Evolutionary conservation across 2,888 invertebrate genomes (phyloP).

Genomic region (Pristionchus maxplancki): DNA sequence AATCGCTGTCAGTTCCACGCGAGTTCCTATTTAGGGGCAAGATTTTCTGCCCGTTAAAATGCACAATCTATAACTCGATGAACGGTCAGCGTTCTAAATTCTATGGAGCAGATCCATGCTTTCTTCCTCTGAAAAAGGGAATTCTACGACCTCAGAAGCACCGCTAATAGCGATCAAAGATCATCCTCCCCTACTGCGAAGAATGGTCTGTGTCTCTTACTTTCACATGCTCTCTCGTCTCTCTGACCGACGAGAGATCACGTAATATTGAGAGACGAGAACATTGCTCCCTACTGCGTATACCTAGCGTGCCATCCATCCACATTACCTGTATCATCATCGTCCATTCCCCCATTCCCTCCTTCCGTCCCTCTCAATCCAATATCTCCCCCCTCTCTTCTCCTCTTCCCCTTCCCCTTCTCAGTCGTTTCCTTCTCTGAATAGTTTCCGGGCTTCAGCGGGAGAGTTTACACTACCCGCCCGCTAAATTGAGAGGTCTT

Average conservation of each 20-base stretch:
- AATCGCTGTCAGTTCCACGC: not conserved
- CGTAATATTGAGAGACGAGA: too few species aligned
- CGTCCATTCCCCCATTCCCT: not conserved
- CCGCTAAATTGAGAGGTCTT: slow-evolving; percentile 10
- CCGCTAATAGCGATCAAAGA: too few species aligned
- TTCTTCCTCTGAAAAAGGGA: too few species aligned
- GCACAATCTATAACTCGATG: too few species aligned
- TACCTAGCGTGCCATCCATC: not conserved
- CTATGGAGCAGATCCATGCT: too few species aligned
- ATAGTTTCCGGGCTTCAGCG: slow-evolving; percentile 6
- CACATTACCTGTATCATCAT: not conserved
- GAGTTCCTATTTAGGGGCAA: not conserved
- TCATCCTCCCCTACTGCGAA: too few species aligned
- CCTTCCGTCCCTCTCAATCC: slow-evolving; percentile 14
- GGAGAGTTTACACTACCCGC: slow-evolving; percentile 11
- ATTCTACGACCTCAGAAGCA: too few species aligned
- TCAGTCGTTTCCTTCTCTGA: not conserved
- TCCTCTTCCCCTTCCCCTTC: slow-evolving; percentile 14
- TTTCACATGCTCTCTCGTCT: too few species aligned
- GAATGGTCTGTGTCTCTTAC: too few species aligned
- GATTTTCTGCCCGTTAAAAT: not conserved
- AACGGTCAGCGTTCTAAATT: too few species aligned
- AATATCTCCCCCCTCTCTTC: slow-evolving; percentile 18
- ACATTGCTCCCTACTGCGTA: too few species aligned
- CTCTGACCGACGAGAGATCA: too few species aligned